These are phyloP conservation scores for Drosophila carrolli DNA, from an alignment of 1,140 invertebrate genomes.

Conservation along the genomic window DNA sequence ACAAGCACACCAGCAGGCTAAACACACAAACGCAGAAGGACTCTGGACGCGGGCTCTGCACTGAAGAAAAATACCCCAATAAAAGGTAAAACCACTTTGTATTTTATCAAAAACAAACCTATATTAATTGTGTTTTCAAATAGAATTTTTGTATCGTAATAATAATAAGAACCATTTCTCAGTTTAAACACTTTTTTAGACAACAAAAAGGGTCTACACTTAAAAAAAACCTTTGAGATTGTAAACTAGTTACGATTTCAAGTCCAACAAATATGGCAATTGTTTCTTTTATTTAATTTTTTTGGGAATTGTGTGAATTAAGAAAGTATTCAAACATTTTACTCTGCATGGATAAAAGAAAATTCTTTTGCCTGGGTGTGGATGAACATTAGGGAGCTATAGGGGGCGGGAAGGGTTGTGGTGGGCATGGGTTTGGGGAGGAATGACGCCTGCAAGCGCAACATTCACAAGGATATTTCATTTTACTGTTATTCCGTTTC, in stretches of 20 bases:
- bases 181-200: no score
- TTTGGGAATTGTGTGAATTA: no score
- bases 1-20: constrained; percentile 25
- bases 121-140: no score
- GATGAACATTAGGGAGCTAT: constrained; percentile 40
- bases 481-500: constrained; percentile 71
- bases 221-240: no score
- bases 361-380: constrained; percentile 31
- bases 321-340: not conserved
- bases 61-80: not conserved
- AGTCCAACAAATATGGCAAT: no score
- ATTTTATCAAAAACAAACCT: no score
- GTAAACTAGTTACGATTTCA: no score
- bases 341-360: constrained; percentile 6
- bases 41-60: constrained; percentile 23
- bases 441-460: constrained; percentile 64
- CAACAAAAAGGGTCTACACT: no score
- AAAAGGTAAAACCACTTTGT: no score
- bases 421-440: not conserved
- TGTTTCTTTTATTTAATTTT: no score
- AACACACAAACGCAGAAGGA: constrained; percentile 26
- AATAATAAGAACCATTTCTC: no score
- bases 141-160: no score
- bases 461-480: constrained; percentile 75
- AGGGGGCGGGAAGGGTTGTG: not conserved